Evolutionary conservation across 1,140 invertebrate species (phyloP).

Genomic region (Bradysia coprophila): DNA sequence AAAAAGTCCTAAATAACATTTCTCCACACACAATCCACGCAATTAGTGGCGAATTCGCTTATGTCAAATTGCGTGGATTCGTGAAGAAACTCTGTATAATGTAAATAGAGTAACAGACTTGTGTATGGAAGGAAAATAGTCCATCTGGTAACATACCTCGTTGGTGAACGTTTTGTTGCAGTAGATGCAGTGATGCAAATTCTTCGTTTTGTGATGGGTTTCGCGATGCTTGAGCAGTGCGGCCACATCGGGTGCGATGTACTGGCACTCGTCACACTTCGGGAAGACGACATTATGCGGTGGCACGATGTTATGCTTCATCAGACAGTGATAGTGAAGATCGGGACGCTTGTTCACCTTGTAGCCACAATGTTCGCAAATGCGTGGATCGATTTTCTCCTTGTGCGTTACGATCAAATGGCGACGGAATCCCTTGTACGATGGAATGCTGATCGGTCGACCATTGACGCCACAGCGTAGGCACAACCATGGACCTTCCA

Average conservation of each 20-base stretch:
- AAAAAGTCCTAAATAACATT: too few relatives aligned
- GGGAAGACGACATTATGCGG: conserved; percentile 47
- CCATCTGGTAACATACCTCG: too few relatives aligned
- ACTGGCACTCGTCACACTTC: conserved; percentile 56
- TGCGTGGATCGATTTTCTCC: conserved; percentile 53
- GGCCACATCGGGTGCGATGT: conserved; percentile 43
- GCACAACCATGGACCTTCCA: conserved; percentile 45
- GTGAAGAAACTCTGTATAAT: too few relatives aligned
- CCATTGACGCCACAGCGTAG: conserved; percentile 41
- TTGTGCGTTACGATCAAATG: conserved; percentile 67
- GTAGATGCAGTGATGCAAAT: conserved; percentile 38
- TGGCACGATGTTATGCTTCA: conserved; percentile 56
- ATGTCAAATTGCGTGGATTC: too few relatives aligned
- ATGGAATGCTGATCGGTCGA: conserved; percentile 45
- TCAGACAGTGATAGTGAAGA: conserved; percentile 60
- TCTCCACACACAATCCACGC: too few relatives aligned
- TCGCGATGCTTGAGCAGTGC: conserved; percentile 31
- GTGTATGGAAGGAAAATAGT: too few relatives aligned
- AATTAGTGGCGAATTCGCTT: too few relatives aligned
- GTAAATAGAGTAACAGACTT: too few relatives aligned
- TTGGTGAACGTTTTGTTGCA: conserved; percentile 43
- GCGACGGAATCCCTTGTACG: conserved; percentile 56
- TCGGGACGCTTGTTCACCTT: conserved; percentile 55
- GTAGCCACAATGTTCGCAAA: conserved; percentile 72
- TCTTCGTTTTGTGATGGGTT: conserved; percentile 23